Evolutionary conservation across 1,140 invertebrate species (phyloP).

Genomic region (Cepaea nemoralis): DNA sequence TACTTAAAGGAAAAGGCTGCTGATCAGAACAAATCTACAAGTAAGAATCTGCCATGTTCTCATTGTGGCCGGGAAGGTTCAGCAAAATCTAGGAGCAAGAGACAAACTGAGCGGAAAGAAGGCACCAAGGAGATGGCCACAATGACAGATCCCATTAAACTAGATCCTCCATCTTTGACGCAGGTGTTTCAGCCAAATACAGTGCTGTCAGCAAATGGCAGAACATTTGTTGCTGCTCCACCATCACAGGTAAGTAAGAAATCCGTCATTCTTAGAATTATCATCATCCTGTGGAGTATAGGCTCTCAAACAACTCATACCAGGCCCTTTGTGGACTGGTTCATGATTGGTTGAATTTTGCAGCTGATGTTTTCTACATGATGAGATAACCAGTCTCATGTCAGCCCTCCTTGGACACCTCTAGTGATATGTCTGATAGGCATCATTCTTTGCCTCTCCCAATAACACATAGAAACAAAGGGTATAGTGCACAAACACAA

Average conservation of each 20-base stretch:
- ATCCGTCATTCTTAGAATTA: neutral
- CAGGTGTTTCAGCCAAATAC: neutral
- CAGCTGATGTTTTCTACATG: too few species aligned
- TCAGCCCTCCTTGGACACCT: too few species aligned
- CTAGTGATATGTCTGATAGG: too few species aligned
- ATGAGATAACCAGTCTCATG: too few species aligned
- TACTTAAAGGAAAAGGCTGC: neutral
- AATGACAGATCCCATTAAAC: constrained; percentile 2
- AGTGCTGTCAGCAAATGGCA: neutral
- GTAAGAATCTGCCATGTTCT: constrained; percentile 10
- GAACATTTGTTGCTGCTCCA: constrained; percentile 25
- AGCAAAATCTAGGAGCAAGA: constrained; percentile 3
- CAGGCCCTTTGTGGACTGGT: too few species aligned
- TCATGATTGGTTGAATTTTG: too few species aligned
- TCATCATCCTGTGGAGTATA: too few species aligned
- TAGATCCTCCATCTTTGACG: too few species aligned
- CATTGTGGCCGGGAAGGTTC: constrained; percentile 18
- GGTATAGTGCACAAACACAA: too few species aligned
- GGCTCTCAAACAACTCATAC: too few species aligned
- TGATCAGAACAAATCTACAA: constrained; percentile 2
- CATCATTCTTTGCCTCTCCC: too few species aligned
- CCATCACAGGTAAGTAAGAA: neutral
- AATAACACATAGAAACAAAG: too few species aligned
- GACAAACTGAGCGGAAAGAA: constrained; percentile 3
- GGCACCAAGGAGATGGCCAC: neutral